These are phyloP conservation scores for Beaufortia kweichowensis DNA, from an alignment of 2,113 vertebrate species.

Conservation along the genomic window DNA sequence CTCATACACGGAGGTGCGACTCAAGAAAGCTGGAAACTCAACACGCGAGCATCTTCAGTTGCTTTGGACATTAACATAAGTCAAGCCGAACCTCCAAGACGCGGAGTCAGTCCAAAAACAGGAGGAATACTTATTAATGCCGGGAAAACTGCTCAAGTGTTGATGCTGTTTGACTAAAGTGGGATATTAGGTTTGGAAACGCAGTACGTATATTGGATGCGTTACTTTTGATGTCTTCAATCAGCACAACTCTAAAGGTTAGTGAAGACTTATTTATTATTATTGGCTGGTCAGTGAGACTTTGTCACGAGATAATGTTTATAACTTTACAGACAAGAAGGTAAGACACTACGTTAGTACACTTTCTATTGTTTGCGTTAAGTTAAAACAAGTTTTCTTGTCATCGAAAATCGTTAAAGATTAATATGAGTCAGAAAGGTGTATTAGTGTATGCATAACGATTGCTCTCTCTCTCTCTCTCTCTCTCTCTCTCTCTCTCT, in stretches of 20 bases:
- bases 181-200: constrained; percentile 32
- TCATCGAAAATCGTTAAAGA: too few relatives aligned
- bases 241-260: constrained; percentile 56
- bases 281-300: neutral
- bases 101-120: neutral
- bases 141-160: constrained; percentile 25
- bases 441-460: neutral
- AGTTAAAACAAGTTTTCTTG: too few relatives aligned
- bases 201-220: neutral
- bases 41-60: neutral
- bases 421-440: too few relatives aligned
- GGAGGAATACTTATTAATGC: constrained; percentile 40
- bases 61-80: neutral
- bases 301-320: neutral
- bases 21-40: constrained; percentile 12
- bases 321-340: too few relatives aligned
- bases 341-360: too few relatives aligned
- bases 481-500: neutral
- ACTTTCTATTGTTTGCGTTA: too few relatives aligned
- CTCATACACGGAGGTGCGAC: neutral
- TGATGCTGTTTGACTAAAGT: constrained; percentile 1
- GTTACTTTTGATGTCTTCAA: constrained; percentile 48
- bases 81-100: constrained; percentile 6
- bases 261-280: neutral
- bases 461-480: neutral